These are phyloP conservation scores for Hippopotamyrus pictus DNA, from an alignment of 2,797 vertebrate species.

Conservation along the genomic window DNA sequence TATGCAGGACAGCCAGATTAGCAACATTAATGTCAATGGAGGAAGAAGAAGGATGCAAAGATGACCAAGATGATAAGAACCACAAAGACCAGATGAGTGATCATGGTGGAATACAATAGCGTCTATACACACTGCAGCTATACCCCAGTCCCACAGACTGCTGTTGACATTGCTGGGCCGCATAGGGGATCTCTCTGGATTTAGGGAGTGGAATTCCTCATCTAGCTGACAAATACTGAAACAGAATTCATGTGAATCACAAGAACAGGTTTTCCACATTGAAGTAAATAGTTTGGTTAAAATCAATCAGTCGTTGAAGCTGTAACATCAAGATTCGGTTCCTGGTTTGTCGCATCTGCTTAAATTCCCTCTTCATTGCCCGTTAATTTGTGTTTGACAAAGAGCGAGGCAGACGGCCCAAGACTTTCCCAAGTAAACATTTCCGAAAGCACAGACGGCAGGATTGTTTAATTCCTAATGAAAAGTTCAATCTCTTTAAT, in stretches of 20 bases:
- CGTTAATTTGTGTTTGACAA: not conserved
- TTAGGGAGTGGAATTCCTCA: not conserved
- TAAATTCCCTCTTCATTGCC: not conserved
- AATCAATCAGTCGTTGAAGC: not conserved
- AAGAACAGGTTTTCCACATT: not conserved
- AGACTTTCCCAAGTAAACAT: slow-evolving; percentile 5
- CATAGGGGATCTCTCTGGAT: not conserved
- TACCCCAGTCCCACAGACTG: not conserved
- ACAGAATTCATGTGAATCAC: not conserved
- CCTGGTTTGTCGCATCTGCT: not conserved
- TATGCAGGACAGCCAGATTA: not conserved
- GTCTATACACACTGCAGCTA: not conserved
- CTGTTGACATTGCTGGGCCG: not conserved
- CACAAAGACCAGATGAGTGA: not conserved
- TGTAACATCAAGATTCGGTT: not conserved
- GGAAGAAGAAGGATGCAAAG: not conserved
- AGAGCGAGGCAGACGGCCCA: not conserved
- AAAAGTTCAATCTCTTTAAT: slow-evolving; percentile 4
- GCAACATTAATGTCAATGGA: not conserved
- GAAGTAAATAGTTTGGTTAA: not conserved
- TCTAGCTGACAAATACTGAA: not conserved
- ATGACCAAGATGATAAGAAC: not conserved
- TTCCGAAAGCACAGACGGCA: not conserved
- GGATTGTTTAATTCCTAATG: slow-evolving; percentile 9
- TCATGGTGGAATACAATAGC: not conserved